These are phyloP conservation scores for Anagrus nilaparvatae DNA, from an alignment of 1,140 invertebrate species.

Conservation along the genomic window DNA sequence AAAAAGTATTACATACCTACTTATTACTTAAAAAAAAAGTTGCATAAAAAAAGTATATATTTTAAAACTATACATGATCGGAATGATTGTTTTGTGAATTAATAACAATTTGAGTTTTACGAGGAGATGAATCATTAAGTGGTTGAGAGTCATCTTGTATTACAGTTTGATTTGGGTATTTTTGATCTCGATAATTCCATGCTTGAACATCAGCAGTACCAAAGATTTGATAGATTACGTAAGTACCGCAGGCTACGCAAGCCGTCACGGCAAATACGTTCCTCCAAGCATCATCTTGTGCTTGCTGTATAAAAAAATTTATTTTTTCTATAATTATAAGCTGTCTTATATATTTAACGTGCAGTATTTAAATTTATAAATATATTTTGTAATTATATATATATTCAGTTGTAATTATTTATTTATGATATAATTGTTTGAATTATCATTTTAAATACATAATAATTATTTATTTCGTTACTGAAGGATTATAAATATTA, in stretches of 20 bases:
- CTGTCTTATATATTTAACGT: neutral
- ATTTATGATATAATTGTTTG: no score
- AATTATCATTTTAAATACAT: no score
- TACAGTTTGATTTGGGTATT: conserved; percentile 29
- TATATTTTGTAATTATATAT: neutral
- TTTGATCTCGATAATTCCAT: conserved; percentile 49
- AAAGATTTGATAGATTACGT: conserved; percentile 58
- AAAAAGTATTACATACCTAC: no score
- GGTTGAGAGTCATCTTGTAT: conserved; percentile 35
- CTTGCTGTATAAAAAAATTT: conserved; percentile 36
- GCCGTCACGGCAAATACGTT: conserved; percentile 59
- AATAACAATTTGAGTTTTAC: conserved; percentile 24
- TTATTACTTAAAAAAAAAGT: no score
- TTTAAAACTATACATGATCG: conserved; percentile 4
- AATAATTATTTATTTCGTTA: no score
- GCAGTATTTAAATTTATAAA: neutral
- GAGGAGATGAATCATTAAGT: conserved; percentile 27
- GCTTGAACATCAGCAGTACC: conserved; percentile 53
- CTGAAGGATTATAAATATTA: no score
- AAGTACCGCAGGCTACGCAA: conserved; percentile 54
- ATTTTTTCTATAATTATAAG: neutral
- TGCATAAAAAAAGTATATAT: no score
- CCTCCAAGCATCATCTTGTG: conserved; percentile 57
- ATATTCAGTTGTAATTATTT: conserved; percentile 1
- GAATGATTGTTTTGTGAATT: conserved; percentile 17